Percentiles rank a stretch among this genome's conserved stretches.
Conservation (phyloP, 2,113 vertebrate genomes). For the Setophaga coronata region DNA sequence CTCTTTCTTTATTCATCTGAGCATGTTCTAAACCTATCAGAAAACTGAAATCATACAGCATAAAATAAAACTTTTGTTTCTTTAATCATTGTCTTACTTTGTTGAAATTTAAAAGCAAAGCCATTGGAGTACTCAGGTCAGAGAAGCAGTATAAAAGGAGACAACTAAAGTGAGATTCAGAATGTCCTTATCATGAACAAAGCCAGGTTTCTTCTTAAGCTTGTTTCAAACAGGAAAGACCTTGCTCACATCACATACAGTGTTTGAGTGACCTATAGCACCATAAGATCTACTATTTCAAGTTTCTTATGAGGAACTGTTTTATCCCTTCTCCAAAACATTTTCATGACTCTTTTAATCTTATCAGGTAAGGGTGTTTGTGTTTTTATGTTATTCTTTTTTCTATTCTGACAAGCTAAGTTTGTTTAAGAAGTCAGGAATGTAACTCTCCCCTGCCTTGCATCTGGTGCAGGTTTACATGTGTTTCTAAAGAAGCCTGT, state of each 20-base stretch:
- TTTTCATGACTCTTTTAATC: not conserved
- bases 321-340: not conserved
- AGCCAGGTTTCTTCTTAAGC: not conserved
- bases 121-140: not conserved
- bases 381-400: not conserved
- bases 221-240: not conserved
- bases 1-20: not conserved
- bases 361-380: not conserved
- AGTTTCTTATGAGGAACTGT: not conserved
- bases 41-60: not conserved
- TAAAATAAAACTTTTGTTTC: not conserved
- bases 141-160: not conserved
- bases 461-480: not conserved
- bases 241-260: not conserved
- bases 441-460: not conserved
- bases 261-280: not conserved
- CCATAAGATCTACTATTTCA: not conserved
- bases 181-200: not conserved
- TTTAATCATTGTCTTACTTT: not conserved
- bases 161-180: not conserved
- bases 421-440: not conserved
- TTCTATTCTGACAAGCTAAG: not conserved
- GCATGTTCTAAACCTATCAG: not conserved
- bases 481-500: not conserved
- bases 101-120: not conserved